Evolutionary conservation across 2,797 vertebrate species (phyloP), one percentile per base, ranked within the genome.

Genomic region (Pachyuromys duprasi): DNA sequence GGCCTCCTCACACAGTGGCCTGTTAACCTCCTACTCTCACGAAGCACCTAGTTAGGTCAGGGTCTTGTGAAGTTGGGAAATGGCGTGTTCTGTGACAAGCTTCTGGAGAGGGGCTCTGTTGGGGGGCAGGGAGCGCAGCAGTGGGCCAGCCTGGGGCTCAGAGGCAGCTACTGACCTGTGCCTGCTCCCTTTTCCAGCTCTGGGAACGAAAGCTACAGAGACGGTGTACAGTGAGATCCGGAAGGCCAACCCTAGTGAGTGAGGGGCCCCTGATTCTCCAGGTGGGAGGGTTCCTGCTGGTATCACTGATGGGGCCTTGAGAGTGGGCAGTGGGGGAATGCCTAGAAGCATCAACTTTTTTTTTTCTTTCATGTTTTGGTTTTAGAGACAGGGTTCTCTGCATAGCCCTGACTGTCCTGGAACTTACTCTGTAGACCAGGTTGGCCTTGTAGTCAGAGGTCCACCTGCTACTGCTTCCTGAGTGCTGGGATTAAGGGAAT

Each of bases 151-250:
- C 57, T 36, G 33, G 60, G 67, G 24, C 18, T 57, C 39, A 70
- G 95, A 79, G 69, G 88, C 96, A 82, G 0, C 96, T 96, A 97
- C 95, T 98, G 95, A 98, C 98, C 84, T 98, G 83, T 97, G 94
- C 94, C 96, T 97, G 57, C 97, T 98, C 95, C 96, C 82, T 98
- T 98, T 96, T 98, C 97, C 98, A 99, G 99, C 98, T 98, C 99
- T 98, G 88, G 97, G 98, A 98, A 99, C 96, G 96, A 99, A 99
- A 98, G 99, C 99, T 97, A 99, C 99, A 49, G 99, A 99, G 96
- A 99, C 99, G 0, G 99, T 99, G 96, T 99, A 99, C 99, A 99
- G 99, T 97, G 99, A 99, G 98, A 99, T 99, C 97, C 99, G 99
- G 98, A 99, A 99, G 98, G 92, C 98, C 96, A 96, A 98, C 96